Conservation (phyloP, 2,797 vertebrate genomes). For the Melanotaenia nigrans region DNA sequence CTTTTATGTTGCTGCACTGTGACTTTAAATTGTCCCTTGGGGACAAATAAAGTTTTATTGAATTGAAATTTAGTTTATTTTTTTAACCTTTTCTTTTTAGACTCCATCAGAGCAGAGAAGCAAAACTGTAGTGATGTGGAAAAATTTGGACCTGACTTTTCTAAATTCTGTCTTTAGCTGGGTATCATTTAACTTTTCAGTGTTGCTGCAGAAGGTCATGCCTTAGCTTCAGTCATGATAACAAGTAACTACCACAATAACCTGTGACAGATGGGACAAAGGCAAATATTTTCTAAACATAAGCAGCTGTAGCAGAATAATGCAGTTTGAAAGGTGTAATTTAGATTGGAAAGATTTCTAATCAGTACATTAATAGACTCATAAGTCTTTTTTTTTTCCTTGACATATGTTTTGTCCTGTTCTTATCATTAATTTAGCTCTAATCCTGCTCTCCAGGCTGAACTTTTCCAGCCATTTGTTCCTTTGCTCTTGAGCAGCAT, state of each 20-base stretch:
- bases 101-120: neutral
- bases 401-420: constrained; percentile 10
- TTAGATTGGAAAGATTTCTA: constrained; percentile 1
- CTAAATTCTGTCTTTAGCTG: neutral
- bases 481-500: constrained; percentile 19
- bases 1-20: too few relatives aligned
- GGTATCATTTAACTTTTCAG: neutral
- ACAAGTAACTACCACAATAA: neutral
- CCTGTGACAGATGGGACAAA: neutral
- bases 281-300: neutral
- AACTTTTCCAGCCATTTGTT: constrained; percentile 7
- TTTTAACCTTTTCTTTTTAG: too few relatives aligned
- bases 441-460: constrained; percentile 4
- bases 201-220: neutral
- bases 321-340: neutral
- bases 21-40: too few relatives aligned
- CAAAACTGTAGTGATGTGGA: neutral
- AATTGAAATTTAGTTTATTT: too few relatives aligned
- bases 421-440: neutral
- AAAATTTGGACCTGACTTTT: neutral
- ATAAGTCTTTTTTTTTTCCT: neutral
- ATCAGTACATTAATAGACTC: neutral
- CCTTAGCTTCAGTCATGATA: neutral
- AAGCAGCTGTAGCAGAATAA: constrained; percentile 1
- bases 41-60: too few relatives aligned